phyloP scores from a whole-genome alignment of 2,113 vertebrate species.

The Tyrannus savana region DNA sequence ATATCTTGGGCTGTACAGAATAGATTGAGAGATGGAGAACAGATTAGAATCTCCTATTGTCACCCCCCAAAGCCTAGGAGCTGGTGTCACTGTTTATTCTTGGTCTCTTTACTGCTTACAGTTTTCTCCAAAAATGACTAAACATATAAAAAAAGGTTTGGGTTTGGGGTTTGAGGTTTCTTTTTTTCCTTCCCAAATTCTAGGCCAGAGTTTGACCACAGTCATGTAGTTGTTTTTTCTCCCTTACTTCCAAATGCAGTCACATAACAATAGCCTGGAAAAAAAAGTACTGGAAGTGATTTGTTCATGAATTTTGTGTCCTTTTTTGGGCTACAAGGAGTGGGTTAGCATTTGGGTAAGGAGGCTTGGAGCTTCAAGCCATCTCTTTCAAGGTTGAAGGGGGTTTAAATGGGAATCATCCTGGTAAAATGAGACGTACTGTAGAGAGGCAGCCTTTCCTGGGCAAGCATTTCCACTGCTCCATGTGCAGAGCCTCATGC shows the following conservation, averaged over 20 bases:
- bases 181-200: not conserved
- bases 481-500: not conserved
- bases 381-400: not conserved
- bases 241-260: constrained; percentile 42
- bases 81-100: not conserved
- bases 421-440: not conserved
- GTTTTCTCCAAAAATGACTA: constrained; percentile 37
- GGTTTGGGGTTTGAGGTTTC: not conserved
- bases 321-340: constrained; percentile 49
- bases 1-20: not conserved
- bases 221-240: constrained; percentile 42
- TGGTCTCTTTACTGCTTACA: not conserved
- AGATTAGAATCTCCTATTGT: not conserved
- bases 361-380: not conserved
- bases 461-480: not conserved
- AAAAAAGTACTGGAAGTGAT: constrained; percentile 7
- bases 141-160: not conserved
- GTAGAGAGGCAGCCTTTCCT: not conserved
- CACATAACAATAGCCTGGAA: constrained; percentile 58
- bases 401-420: not conserved
- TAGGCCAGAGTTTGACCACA: constrained; percentile 22
- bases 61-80: not conserved
- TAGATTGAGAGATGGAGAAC: not conserved
- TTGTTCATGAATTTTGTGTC: constrained; percentile 46
- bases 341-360: not conserved